These are phyloP conservation scores for Patella depressa DNA, from an alignment of 2,888 invertebrate genomes.

Conservation along the genomic window DNA sequence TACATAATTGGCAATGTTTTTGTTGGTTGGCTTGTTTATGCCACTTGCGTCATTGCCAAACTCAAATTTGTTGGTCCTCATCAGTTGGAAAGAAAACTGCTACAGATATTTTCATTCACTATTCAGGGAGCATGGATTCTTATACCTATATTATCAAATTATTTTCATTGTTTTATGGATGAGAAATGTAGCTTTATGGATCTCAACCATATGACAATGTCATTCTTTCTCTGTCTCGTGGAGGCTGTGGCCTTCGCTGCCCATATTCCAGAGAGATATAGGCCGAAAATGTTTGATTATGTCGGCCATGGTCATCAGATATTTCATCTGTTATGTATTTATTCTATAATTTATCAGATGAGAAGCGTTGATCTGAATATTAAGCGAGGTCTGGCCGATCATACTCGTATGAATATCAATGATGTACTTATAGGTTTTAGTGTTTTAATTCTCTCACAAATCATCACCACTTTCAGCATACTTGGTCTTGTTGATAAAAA, in stretches of 20 bases:
- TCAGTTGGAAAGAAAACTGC: conserved; percentile 40
- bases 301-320: conserved; percentile 42
- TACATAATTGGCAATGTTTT: conserved; percentile 36
- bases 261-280: conserved; percentile 47
- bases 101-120: conserved; percentile 38
- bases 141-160: conserved; percentile 30
- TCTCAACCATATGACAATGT: conserved; percentile 36
- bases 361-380: conserved; percentile 33
- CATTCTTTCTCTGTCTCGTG: conserved; percentile 19
- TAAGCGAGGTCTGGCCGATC: not conserved
- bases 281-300: conserved; percentile 44
- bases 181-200: conserved; percentile 22
- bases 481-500: not conserved
- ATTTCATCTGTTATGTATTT: conserved; percentile 32
- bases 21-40: conserved; percentile 38
- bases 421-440: not conserved
- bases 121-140: conserved; percentile 29
- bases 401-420: conserved; percentile 4
- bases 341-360: conserved; percentile 34
- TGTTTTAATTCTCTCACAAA: conserved; percentile 5
- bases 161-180: conserved; percentile 32
- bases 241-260: conserved; percentile 49
- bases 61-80: conserved; percentile 32
- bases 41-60: conserved; percentile 40
- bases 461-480: not conserved